A percentile compares a stretch with the other conserved stretches of the same genome.
These are phyloP conservation scores for roundworm (Caenorhabditis elegans) DNA, from an alignment of 1,140 invertebrate species.

Conservation along the genomic window DNA sequence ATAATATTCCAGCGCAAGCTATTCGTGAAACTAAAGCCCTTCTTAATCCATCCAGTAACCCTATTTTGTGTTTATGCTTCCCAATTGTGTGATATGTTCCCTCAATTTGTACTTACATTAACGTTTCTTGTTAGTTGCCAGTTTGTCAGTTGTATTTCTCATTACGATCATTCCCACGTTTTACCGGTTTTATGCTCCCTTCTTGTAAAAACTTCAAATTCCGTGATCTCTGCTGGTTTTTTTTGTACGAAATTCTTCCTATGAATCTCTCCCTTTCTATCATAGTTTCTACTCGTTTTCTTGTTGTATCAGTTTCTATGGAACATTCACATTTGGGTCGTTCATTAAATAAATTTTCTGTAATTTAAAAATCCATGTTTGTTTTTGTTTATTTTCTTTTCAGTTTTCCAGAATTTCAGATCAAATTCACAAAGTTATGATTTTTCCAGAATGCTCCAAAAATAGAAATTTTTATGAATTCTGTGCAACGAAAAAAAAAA, in stretches of 20 bases:
- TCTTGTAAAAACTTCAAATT: background rate
- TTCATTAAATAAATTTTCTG: background rate
- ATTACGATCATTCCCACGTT: background rate
- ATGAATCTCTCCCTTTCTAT: background rate
- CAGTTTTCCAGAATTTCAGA: no score
- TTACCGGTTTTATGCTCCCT: background rate
- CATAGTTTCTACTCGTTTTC: background rate
- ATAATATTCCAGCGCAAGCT: conserved; percentile 36
- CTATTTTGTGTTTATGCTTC: conserved; percentile 49
- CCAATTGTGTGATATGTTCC: background rate
- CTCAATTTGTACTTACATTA: background rate
- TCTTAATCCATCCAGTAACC: conserved; percentile 43
- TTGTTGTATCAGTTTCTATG: background rate
- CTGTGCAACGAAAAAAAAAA: background rate
- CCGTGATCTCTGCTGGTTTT: background rate
- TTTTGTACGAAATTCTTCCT: background rate
- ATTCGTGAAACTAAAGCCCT: conserved; percentile 44
- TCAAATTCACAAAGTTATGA: no score
- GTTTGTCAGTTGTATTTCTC: background rate
- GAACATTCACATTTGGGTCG: background rate
- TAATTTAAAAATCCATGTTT: background rate
- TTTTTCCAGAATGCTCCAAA: background rate
- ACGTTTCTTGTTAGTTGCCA: background rate
- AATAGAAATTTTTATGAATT: background rate
- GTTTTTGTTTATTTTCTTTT: background rate